phyloP scores from a whole-genome alignment of 2,113 vertebrate species.

The Triplophysa tibetana region DNA sequence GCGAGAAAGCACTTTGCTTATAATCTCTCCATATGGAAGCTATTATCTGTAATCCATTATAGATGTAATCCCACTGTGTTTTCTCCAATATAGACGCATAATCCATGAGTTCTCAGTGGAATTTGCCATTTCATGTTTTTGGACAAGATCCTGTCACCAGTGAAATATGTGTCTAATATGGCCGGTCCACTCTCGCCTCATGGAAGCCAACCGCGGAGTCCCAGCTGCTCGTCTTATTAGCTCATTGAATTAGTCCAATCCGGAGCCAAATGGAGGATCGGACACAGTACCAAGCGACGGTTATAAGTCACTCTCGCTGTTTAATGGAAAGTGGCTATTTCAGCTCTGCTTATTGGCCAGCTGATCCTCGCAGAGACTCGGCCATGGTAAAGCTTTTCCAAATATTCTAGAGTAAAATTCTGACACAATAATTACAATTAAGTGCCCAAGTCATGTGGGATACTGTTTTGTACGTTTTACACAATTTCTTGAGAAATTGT shows the following conservation, averaged over 20 bases:
- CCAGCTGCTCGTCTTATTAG: slow-evolving; percentile 74
- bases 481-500: too few relatives aligned
- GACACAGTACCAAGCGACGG: slow-evolving; percentile 48
- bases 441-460: too few relatives aligned
- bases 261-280: slow-evolving; percentile 64
- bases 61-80: slow-evolving; percentile 32
- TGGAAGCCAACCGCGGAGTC: slow-evolving; percentile 59
- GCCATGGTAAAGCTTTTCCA: not conserved
- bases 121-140: slow-evolving; percentile 38
- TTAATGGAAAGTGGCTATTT: slow-evolving; percentile 31
- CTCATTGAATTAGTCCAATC: slow-evolving; percentile 75
- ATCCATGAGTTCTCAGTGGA: slow-evolving; percentile 25
- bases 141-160: slow-evolving; percentile 30
- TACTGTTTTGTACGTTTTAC: too few relatives aligned
- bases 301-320: slow-evolving; percentile 43
- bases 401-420: not conserved
- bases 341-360: slow-evolving; percentile 36
- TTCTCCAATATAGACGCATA: slow-evolving; percentile 37
- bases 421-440: too few relatives aligned
- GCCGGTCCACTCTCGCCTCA: slow-evolving; percentile 46
- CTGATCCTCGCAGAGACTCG: slow-evolving; percentile 1
- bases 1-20: not conserved
- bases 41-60: not conserved
- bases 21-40: slow-evolving; percentile 20
- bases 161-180: slow-evolving; percentile 28